Base-by-base conservation (phyloP, 2,888 invertebrate genomes). In the Acrobasis suavella region DNA sequence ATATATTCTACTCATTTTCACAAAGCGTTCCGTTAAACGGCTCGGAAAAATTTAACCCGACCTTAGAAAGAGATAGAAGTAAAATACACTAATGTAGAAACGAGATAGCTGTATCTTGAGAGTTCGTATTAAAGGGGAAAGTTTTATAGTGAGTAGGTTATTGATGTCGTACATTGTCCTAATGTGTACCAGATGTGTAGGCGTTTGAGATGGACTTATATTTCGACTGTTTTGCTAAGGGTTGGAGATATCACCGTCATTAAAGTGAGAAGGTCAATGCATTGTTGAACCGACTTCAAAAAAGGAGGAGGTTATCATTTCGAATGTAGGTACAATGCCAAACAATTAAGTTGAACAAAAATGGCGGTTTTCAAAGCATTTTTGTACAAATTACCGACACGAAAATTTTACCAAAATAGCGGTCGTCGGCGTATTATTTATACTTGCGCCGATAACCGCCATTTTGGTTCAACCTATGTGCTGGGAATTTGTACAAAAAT, bases 1-100 rank as follows among this genome's bases (percentile, higher is more conserved):
- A 86, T 85, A 82, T 85, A 85, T 83, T 85, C 76, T 64, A 73
- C 78, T 81, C 83, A 82, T 85, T 86, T 82, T 80, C 81, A 74
- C 77, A 74, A 74, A 74, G 77, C 76, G 75, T 72, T 77, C 65
- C 69, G 74, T 62, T 69, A 79, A 86, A 86, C 82, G 77, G 75
- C 62, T 68, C 72, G 83, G 86, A 87, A 87, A 86, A 86, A 81
- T 75, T 78, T 75, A 68, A 63, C 69, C 71, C 70, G 68, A 69
- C 75, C 76, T 67, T 68, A 65, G 69, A 80, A 9, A 54, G 73
- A 69, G 74, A 80, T 2, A 61, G 65, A 17, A 15, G 60, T 67
- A 70, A 3, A 15, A 9, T 42, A 42, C 8, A 0, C 1, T 3
- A 42, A 9, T 9, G 75, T 66, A 0, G 39, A 72, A 82, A 37